A percentile compares a stretch with the other conserved stretches of the same genome.
Evolutionary conservation across 2,113 vertebrate species (phyloP).

Genomic region (Rana temporaria): DNA sequence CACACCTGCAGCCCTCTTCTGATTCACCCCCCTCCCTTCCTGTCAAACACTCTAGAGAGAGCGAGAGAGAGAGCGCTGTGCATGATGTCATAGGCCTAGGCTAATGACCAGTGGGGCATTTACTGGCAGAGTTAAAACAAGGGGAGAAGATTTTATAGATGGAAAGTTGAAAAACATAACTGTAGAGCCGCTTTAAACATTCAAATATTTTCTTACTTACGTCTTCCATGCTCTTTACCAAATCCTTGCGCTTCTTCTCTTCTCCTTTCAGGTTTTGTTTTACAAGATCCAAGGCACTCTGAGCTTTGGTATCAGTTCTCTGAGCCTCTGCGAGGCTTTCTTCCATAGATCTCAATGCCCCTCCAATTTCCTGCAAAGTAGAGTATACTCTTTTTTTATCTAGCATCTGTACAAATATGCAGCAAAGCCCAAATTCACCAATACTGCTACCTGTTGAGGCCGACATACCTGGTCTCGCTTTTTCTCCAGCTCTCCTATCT

Average conservation of each 20-base stretch:
- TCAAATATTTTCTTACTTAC: constrained; percentile 67
- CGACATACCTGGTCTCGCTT: constrained; percentile 81
- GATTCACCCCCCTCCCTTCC: too few relatives aligned
- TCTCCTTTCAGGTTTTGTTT: constrained; percentile 87
- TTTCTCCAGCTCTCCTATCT: constrained; percentile 84
- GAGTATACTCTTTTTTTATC: neutral
- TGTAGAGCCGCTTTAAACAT: too few relatives aligned
- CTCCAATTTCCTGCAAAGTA: constrained; percentile 77
- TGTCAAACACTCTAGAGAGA: too few relatives aligned
- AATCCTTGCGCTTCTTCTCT: constrained; percentile 79
- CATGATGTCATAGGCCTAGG: too few relatives aligned
- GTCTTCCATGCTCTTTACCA: constrained; percentile 86
- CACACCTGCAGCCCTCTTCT: too few relatives aligned
- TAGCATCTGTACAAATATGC: neutral
- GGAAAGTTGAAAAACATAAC: too few relatives aligned
- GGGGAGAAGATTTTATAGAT: too few relatives aligned
- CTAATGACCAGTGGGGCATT: too few relatives aligned
- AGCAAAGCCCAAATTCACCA: neutral
- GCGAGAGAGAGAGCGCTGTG: too few relatives aligned
- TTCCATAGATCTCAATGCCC: constrained; percentile 78
- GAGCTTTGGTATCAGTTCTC: constrained; percentile 81
- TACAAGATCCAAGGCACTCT: constrained; percentile 86
- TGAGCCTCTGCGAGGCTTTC: constrained; percentile 80
- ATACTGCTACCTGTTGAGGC: neutral
- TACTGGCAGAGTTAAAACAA: too few relatives aligned